Evolutionary conservation across 1,140 invertebrate genomes (phyloP), one percentile per base, ranked within the genome.

Genomic region (Maconellicoccus hirsutus): DNA sequence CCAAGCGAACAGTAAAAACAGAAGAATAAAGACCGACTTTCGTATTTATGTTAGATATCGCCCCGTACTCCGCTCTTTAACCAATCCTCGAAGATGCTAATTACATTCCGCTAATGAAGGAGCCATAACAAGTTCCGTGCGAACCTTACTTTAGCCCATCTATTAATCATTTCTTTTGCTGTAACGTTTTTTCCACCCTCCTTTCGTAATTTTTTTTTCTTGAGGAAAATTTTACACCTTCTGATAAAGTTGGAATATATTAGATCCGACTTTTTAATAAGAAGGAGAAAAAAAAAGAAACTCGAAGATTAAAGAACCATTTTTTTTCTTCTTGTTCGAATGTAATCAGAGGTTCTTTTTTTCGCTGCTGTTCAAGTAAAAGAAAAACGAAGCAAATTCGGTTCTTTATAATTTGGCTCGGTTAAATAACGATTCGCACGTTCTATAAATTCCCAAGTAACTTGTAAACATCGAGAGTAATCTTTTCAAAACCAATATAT

Each of bases 231-330:
- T 66, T 66, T 66, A 26, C 61, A 66, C 61, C 61, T 66, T 66
- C 61, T 66, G 61, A 66, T 66, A 66, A 66, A 66, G 61, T 66
- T 66, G 61, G 61, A 66, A 66, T 66, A 66, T 66, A 66, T 66
- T 66, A 66, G 61, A 66, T 66, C 25, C 25, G 61, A 66, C 61
- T 66, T 66, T 66, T 66, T 66, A 66, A 66, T 66, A 66, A 66
- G 61, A 66, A 66, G 25, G 21, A 66, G n/a, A 66, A 66, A 26
- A 23, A 59, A 22, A 19, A 3, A 66, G 6, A 66, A 66, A 66
- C 21, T 66, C 25, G 61, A 25, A 66, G 61, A 66, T 66, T 66
- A 66, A 66, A 66, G 25, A 66, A 66, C 25, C 61, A 66, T 66
- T 66, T 66, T 66, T 66, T 66, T 66, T 23, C 25, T 66, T 66